Evolutionary conservation across 2,113 vertebrate species (phyloP).

Genomic region (Nerophis lumbriciformis): DNA sequence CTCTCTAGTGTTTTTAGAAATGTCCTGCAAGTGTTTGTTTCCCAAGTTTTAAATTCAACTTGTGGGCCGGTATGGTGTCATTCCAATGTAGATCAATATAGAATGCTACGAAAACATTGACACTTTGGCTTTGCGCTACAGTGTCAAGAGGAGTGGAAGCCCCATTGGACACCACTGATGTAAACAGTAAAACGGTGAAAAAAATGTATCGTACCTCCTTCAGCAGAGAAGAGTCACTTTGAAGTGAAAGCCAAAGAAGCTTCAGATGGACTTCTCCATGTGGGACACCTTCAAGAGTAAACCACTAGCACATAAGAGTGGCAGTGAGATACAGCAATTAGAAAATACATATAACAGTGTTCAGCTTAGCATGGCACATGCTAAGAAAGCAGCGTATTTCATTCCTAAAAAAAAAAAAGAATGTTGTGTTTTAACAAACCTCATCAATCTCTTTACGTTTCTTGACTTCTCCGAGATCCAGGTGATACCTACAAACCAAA

Average conservation of each 20-base stretch:
- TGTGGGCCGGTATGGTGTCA: no score
- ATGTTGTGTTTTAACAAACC: constrained; percentile 57
- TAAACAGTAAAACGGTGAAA: no score
- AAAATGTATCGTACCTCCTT: constrained; percentile 41
- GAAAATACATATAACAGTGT: background rate
- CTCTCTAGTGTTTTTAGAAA: no score
- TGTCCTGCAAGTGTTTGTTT: no score
- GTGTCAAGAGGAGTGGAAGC: no score
- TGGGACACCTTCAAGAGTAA: constrained; percentile 73
- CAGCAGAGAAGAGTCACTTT: constrained; percentile 63
- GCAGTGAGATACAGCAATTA: background rate
- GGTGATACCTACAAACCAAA: constrained; percentile 72
- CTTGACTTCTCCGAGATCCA: constrained; percentile 86
- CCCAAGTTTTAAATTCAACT: no score
- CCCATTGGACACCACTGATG: no score
- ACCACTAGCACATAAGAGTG: constrained; percentile 71
- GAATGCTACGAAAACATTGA: no score
- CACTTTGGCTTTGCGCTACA: no score
- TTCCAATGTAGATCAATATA: no score
- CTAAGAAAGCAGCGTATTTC: background rate
- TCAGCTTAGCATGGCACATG: no score
- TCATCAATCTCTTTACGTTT: constrained; percentile 79
- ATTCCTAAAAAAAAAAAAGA: background rate
- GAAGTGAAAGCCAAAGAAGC: constrained; percentile 87
- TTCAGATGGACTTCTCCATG: constrained; percentile 81